A percentile compares a stretch with the other conserved stretches of the same genome.
Conservation (phyloP, 2,888 invertebrate genomes). For the Synergus japonicus region DNA sequence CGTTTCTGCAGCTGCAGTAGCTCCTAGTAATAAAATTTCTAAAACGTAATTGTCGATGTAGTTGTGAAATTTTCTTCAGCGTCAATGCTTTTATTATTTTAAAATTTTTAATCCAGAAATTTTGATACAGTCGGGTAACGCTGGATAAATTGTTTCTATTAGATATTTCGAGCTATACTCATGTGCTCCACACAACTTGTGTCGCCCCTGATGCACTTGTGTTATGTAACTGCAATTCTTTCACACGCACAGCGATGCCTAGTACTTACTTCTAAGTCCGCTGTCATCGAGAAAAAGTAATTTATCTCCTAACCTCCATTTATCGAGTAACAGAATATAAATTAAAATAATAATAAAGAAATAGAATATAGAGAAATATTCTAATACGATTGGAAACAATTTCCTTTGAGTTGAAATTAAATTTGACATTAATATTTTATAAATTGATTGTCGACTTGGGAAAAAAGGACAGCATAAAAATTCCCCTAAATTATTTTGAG, state of each 20-base stretch:
- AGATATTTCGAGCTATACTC: no score
- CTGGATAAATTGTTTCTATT: no score
- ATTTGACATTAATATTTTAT: background rate
- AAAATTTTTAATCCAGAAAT: no score
- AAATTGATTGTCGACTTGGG: background rate
- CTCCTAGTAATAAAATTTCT: no score
- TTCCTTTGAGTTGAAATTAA: background rate
- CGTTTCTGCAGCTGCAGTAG: no score
- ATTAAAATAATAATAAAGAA: no score
- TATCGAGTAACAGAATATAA: background rate
- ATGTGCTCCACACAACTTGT: no score
- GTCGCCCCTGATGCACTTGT: background rate
- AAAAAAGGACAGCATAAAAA: background rate
- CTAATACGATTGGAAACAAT: background rate
- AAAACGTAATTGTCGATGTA: no score
- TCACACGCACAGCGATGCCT: slow-evolving; percentile 19
- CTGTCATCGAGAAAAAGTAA: slow-evolving; percentile 7
- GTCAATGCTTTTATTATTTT: no score
- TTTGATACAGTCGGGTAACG: no score
- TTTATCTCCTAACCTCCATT: background rate
- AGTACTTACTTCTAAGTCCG: slow-evolving; percentile 4
- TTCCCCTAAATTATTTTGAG: background rate
- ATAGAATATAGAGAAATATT: background rate
- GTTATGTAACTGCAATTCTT: slow-evolving; percentile 19
- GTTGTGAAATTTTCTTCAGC: no score